Conservation (phyloP, 2,888 invertebrate genomes). For the Listrodromus nycthemerus region DNA sequence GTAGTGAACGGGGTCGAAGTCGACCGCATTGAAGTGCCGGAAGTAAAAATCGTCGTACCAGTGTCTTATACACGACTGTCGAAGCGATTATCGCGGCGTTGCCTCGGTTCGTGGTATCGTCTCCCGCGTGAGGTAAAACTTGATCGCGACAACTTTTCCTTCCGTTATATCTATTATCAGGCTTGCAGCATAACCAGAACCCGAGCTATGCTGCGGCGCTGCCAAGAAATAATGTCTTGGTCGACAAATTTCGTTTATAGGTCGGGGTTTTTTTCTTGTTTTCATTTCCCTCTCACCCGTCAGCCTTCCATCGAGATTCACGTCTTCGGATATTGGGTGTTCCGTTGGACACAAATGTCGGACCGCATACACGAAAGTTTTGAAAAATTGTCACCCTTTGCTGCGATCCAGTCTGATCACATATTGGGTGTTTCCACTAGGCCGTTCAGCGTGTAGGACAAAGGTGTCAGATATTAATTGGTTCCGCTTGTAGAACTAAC, state of each 20-base stretch:
- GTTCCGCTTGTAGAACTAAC: too few species aligned
- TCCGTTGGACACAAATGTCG: constrained; percentile 40
- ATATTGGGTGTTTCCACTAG: constrained; percentile 52
- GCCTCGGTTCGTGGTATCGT: constrained; percentile 30
- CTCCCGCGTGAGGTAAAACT: constrained; percentile 55
- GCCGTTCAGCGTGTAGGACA: background rate
- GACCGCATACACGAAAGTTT: constrained; percentile 23
- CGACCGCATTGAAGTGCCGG: constrained; percentile 25
- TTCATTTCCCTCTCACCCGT: background rate
- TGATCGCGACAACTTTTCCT: constrained; percentile 64
- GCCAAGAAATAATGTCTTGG: constrained; percentile 41
- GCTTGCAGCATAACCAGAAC: constrained; percentile 8
- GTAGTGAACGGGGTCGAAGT: constrained; percentile 36
- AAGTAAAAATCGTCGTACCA: constrained; percentile 48
- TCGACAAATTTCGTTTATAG: constrained; percentile 60
- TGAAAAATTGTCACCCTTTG: constrained; percentile 28
- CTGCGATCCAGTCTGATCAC: constrained; percentile 37
- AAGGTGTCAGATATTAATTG: too few species aligned
- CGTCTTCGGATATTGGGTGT: constrained; percentile 60
- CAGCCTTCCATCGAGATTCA: constrained; percentile 37
- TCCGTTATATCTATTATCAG: constrained; percentile 29
- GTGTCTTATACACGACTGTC: constrained; percentile 40
- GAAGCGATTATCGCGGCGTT: constrained; percentile 56
- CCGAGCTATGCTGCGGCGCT: constrained; percentile 34
- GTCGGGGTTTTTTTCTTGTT: background rate